Base-by-base conservation (phyloP, 2,888 invertebrate genomes). In the Scaptomyza cyrtandrae region DNA sequence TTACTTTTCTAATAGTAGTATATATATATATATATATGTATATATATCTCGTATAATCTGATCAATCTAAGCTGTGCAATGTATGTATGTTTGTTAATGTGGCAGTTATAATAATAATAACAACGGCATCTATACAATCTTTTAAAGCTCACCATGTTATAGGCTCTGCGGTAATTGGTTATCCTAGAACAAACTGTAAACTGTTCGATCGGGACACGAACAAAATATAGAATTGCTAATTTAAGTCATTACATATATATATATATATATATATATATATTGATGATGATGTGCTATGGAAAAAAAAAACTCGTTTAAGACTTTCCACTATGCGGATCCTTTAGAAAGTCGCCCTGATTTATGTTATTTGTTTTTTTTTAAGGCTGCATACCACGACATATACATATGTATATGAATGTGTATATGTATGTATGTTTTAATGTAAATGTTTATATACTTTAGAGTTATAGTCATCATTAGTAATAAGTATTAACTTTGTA, bases 1-100 rank as follows among this genome's bases (percentile, higher is more conserved):
- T 50, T 19, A 35, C 19, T n/a, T n/a, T 50, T 10, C 35, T 35
- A 49, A 35, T 35, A 49, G 33, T 16, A 49, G 33, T 49, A 49
- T 41, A 41, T 14, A 39, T 49, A 49, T 41, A 16, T 14, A 39
- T 37, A 37, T n/a, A 37, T n/a, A 6, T n/a, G 0, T 37, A 6
- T 14, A 37, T 6, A 6, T 39, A 13, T 9, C 2, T 48, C 7
- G 31, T 4, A 11, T 13, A 6, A 35, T n/a, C 35, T 35, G 35
- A 35, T 35, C 49, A 50, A 19, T 50, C n/a, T 35, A 50, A 41
- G 10, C 41, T 16, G 41, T 41, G 33, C 33, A n/a, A n/a, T 19
- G 19, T 33, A 13, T 37, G 39, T 39, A 16, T 39, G 3, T 41
- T 3, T n/a, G 19, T 10, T n/a, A 10, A 16, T 49, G 33, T 50